Evolutionary conservation across 2,797 vertebrate species (phyloP).

Genomic region (Sebastes ruberrimus): DNA sequence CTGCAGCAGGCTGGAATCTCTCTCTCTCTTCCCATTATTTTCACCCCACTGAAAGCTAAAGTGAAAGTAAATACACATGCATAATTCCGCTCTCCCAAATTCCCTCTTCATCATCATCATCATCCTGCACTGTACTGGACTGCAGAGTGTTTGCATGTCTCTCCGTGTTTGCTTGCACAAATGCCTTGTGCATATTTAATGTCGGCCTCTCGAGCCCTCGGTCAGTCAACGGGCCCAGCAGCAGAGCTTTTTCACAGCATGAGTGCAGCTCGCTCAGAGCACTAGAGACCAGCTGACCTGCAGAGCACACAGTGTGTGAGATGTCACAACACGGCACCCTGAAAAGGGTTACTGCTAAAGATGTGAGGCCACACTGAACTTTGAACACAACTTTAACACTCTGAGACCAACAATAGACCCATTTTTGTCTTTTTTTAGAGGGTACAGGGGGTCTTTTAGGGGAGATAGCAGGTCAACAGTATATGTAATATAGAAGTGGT

Average conservation of each 20-base stretch:
- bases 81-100: neutral
- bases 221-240: constrained; percentile 40
- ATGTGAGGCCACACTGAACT: neutral
- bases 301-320: constrained; percentile 1
- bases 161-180: constrained; percentile 16
- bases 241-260: constrained; percentile 17
- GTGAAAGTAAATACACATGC: neutral
- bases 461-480: too few relatives aligned
- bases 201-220: constrained; percentile 23
- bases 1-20: neutral
- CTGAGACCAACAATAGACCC: too few relatives aligned
- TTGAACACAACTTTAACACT: neutral
- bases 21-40: neutral
- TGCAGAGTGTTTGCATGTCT: neutral
- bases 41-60: neutral
- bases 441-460: too few relatives aligned
- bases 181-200: constrained; percentile 74
- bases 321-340: constrained; percentile 3
- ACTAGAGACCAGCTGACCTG: constrained; percentile 18
- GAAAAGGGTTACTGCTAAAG: neutral
- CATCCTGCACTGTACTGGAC: neutral
- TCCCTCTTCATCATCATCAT: constrained; percentile 5
- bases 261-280: constrained; percentile 5
- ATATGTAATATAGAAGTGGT: too few relatives aligned
- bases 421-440: too few relatives aligned